A percentile compares a stretch with the other conserved stretches of the same genome.
phyloP scores from a whole-genome alignment of 2,797 vertebrate genomes.

The Galagoides demidoff region DNA sequence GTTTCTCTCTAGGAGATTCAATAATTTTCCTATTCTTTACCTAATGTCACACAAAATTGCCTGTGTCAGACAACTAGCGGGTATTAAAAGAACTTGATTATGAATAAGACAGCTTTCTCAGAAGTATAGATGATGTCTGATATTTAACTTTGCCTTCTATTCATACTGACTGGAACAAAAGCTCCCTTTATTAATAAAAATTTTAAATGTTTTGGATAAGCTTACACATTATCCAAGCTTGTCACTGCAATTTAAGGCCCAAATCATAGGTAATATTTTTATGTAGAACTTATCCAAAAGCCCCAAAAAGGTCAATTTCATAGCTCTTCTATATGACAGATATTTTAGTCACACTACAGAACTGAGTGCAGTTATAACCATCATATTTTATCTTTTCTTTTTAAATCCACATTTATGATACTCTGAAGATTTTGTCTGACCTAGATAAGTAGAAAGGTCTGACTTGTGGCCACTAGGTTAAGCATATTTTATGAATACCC shows the following conservation, averaged over 20 bases:
- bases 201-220: constrained; percentile 2
- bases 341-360: neutral
- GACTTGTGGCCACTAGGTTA: neutral
- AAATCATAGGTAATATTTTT: neutral
- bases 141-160: constrained; percentile 3
- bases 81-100: neutral
- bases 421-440: neutral
- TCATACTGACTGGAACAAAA: constrained; percentile 6
- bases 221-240: constrained; percentile 2
- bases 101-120: neutral
- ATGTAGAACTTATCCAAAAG: neutral
- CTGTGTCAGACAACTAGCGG: neutral
- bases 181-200: neutral
- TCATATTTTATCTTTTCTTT: neutral
- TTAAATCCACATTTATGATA: neutral
- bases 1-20: neutral
- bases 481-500: neutral
- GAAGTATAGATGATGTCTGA: neutral
- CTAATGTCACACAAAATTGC: constrained; percentile 31
- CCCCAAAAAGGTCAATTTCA: neutral
- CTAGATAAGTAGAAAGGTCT: neutral
- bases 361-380: neutral
- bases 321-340: neutral
- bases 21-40: constrained; percentile 51
- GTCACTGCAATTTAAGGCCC: neutral